A percentile compares a stretch with the other conserved stretches of the same genome.
Evolutionary conservation across 2,113 vertebrate species (phyloP).

Genomic region (Scortum barcoo): DNA sequence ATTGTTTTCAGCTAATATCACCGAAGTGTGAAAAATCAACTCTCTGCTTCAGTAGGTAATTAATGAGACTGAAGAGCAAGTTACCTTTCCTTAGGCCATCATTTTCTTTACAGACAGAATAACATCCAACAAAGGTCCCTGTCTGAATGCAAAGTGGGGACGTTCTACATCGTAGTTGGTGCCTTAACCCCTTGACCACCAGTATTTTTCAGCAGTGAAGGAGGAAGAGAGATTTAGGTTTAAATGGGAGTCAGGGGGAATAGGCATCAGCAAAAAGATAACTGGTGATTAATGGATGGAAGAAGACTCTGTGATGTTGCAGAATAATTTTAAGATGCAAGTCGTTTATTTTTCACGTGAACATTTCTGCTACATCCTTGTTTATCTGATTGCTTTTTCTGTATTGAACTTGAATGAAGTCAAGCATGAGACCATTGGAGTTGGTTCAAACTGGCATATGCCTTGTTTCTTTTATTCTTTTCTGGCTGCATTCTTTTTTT

Average conservation of each 20-base stretch:
- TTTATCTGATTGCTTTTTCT: not conserved
- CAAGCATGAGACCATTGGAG: not conserved
- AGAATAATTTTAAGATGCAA: not conserved
- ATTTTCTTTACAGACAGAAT: not conserved
- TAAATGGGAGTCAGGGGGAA: not conserved
- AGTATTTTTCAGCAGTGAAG: not conserved
- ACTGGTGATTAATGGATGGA: constrained; percentile 1
- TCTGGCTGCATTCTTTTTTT: not conserved
- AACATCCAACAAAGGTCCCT: not conserved
- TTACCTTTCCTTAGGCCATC: not conserved
- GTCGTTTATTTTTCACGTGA: not conserved
- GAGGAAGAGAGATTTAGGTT: not conserved
- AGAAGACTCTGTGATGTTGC: not conserved
- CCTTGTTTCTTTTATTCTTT: not conserved
- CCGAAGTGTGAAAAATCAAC: not conserved
- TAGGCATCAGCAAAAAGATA: not conserved
- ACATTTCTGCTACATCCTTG: not conserved
- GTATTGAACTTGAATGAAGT: not conserved
- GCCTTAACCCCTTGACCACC: not conserved
- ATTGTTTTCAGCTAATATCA: not conserved
- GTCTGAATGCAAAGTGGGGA: not conserved
- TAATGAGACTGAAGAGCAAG: not conserved
- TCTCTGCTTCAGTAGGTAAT: not conserved
- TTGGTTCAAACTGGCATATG: not conserved
- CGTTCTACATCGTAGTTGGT: not conserved